Conservation (phyloP, 2,888 invertebrate species). For the Volucella bombylans region DNA sequence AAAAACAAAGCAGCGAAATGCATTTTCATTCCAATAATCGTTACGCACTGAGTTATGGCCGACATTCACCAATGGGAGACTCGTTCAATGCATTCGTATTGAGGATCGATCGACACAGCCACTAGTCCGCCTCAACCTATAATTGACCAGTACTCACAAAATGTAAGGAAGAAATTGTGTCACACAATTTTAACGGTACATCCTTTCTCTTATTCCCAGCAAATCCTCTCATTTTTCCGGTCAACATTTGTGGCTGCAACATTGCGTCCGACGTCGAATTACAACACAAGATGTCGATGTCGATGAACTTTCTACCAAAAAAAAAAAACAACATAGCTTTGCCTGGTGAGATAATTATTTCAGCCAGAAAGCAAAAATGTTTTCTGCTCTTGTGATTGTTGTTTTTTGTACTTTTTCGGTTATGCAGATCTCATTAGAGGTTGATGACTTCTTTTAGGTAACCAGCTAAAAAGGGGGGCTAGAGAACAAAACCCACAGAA, state of each 20-base stretch:
- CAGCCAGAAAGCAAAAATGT: slow-evolving; percentile 49
- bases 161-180: slow-evolving; percentile 33
- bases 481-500: slow-evolving; percentile 17
- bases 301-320: slow-evolving; percentile 46
- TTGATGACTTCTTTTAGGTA: slow-evolving; percentile 60
- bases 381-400: slow-evolving; percentile 21
- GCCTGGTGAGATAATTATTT: slow-evolving; percentile 64
- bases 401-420: slow-evolving; percentile 29
- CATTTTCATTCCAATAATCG: too few relatives aligned
- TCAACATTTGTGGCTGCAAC: slow-evolving; percentile 13
- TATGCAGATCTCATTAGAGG: slow-evolving; percentile 64
- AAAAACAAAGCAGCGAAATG: too few relatives aligned
- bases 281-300: slow-evolving; percentile 40
- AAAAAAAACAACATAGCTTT: slow-evolving; percentile 37
- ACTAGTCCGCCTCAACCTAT: background rate
- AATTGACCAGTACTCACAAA: slow-evolving; percentile 6
- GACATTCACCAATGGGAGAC: too few relatives aligned
- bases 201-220: slow-evolving; percentile 52
- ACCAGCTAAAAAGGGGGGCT: slow-evolving; percentile 28
- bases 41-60: too few relatives aligned
- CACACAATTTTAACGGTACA: slow-evolving; percentile 57
- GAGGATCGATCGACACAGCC: too few relatives aligned
- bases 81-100: too few relatives aligned
- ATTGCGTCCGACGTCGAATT: slow-evolving; percentile 18
- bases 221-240: slow-evolving; percentile 24